Percentiles rank a stretch among this genome's conserved stretches.
Conservation (phyloP, 1,140 invertebrate genomes). For the Berghia stephanieae region DNA sequence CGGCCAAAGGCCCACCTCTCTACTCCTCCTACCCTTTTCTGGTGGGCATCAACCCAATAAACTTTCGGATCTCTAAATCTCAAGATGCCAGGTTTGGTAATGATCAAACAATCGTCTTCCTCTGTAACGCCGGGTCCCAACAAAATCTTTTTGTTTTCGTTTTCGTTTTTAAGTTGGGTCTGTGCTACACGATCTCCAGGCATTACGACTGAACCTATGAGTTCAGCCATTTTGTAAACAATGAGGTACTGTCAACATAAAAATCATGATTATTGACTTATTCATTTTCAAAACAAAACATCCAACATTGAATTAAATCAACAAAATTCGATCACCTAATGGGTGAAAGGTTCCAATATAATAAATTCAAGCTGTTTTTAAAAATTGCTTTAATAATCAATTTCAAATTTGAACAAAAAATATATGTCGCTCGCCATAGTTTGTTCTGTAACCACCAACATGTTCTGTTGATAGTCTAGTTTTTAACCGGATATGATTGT, state of each 20-base stretch:
- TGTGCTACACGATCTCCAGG: neutral
- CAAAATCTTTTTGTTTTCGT: conserved; percentile 14
- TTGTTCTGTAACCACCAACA: no score
- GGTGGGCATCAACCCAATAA: conserved; percentile 20
- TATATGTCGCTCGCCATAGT: no score
- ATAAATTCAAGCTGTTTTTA: conserved; percentile 8
- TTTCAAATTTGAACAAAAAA: neutral
- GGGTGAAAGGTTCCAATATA: neutral
- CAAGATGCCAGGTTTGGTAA: conserved; percentile 18
- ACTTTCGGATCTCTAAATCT: conserved; percentile 17
- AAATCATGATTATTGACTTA: neutral
- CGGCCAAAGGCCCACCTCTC: no score
- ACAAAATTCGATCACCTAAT: neutral
- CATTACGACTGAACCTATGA: neutral
- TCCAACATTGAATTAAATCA: neutral
- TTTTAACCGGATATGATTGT: no score
- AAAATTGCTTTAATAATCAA: neutral
- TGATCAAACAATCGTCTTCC: neutral
- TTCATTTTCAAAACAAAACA: neutral
- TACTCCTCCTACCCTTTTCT: conserved; percentile 26
- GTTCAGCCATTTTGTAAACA: neutral
- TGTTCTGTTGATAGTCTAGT: no score
- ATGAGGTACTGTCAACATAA: no score
- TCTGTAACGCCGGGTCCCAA: conserved; percentile 21
- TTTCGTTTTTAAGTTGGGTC: neutral